Percentiles rank a stretch among this genome's conserved stretches.
Evolutionary conservation across 2,797 vertebrate species (phyloP).

Genomic region (Alauda arvensis): DNA sequence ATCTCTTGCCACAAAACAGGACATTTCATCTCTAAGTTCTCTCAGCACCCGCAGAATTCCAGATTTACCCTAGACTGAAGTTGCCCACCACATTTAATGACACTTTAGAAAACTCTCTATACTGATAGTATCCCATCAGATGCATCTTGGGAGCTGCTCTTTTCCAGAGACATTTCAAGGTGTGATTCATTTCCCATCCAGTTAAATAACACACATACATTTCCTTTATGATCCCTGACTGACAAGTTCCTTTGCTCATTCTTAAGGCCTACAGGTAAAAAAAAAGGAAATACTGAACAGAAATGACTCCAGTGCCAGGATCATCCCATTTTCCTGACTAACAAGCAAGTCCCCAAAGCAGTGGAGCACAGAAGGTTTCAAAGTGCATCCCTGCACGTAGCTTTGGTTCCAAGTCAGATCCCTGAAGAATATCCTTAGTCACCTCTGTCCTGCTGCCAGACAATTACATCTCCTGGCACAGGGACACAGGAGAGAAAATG

Average conservation of each 20-base stretch:
- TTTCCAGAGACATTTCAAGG: not conserved
- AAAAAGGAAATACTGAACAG: not conserved
- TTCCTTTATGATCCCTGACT: not conserved
- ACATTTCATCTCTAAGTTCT: not conserved
- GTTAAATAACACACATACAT: not conserved
- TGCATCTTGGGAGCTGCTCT: not conserved
- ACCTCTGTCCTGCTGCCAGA: slow-evolving; percentile 19
- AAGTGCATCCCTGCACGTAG: not conserved
- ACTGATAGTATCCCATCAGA: not conserved
- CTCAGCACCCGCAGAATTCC: not conserved
- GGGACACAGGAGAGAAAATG: not conserved
- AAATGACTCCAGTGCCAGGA: not conserved
- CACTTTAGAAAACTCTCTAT: not conserved
- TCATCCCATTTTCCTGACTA: not conserved
- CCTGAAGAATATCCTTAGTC: slow-evolving; percentile 24
- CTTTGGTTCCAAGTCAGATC: not conserved
- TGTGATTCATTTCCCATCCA: not conserved
- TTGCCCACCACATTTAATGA: not conserved
- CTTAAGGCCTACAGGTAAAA: not conserved
- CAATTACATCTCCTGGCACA: not conserved
- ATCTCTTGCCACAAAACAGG: not conserved
- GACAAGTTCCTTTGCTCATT: not conserved
- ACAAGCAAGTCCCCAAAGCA: not conserved
- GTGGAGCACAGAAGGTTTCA: not conserved
- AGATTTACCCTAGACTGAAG: not conserved